Base-by-base conservation (phyloP, 2,797 vertebrate species). In the Myotis planiceps region DNA sequence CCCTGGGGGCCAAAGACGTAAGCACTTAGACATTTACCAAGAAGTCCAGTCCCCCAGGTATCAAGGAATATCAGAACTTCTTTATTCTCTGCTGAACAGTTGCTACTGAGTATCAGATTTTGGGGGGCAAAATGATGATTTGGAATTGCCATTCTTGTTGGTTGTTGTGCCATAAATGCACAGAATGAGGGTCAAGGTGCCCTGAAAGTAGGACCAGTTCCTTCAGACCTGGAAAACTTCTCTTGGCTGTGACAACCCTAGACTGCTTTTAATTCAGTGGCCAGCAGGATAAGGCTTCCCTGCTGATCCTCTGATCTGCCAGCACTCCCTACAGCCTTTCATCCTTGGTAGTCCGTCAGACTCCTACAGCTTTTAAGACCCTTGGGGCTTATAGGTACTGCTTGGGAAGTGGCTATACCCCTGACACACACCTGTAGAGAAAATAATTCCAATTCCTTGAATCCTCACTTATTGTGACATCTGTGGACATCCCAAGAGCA, bases 1-100 rank as follows among this genome's bases (percentile, higher is more conserved):
- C 65, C 75, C 75, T 13, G 21, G 66, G 13, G 71, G 42, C 71
- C 85, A 96, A 90, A 96, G 83, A 94, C 1, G 4, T 92, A 80
- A 93, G 79, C 37, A 37, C 12, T 51, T 37, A 78, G 39, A 78
- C 69, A 71, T 92, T 96, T 92, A 85, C 83, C 63, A 63, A 88
- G 80, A 90, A 96, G 55, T 79, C 80, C 55, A 92, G 71, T 91
- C 68, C 37, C 60, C 32, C 7, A 53, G 69, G 84, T 53, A 71
- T 65, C 42, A 69, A 78, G 60, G 90, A 82, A 55, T 82, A 75
- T 68, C n/a, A 66, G 39, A 69, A 87, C 23, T 69, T 75, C 37
- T 82, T 86, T 55, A 29, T 69, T 88, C 39, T 94, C 63, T 74
- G 34, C 32, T 79, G 72, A 82, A 86, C 10, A 60, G 21, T 49